A percentile compares a stretch with the other conserved stretches of the same genome.
Evolutionary conservation across 2,113 vertebrate species (phyloP).

Genomic region (Dolichotis patagonum): DNA sequence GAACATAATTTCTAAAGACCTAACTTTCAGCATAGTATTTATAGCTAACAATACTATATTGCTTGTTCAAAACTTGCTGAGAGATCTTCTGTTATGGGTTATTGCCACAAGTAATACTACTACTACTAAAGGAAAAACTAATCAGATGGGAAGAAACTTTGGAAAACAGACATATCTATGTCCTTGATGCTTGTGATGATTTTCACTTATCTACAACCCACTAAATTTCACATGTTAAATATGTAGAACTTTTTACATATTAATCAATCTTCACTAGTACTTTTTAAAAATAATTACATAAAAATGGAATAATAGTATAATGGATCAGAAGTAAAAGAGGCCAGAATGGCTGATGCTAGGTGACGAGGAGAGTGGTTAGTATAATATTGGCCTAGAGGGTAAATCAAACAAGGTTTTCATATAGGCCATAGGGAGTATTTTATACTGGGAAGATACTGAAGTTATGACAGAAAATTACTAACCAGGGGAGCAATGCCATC

Average conservation of each 20-base stretch:
- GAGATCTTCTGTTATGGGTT: background rate
- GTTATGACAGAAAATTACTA: background rate
- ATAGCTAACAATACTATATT: background rate
- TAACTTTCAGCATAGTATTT: background rate
- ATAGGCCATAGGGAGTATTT: background rate
- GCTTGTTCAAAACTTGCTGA: background rate
- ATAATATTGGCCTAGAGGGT: background rate
- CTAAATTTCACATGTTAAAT: background rate
- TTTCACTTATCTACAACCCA: background rate
- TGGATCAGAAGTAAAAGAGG: background rate
- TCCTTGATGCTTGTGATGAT: background rate
- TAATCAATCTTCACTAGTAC: background rate
- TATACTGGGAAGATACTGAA: background rate
- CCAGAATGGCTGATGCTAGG: background rate
- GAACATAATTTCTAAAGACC: background rate
- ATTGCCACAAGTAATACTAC: background rate
- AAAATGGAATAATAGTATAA: background rate
- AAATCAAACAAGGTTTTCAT: background rate
- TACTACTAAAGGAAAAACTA: background rate
- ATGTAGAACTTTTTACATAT: background rate
- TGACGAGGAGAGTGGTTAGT: background rate
- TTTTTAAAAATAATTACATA: background rate
- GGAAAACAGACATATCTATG: background rate
- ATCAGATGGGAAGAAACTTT: background rate
- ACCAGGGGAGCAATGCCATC: background rate